These are phyloP conservation scores for Deilephila elpenor DNA, from an alignment of 2,888 invertebrate species.

Conservation along the genomic window DNA sequence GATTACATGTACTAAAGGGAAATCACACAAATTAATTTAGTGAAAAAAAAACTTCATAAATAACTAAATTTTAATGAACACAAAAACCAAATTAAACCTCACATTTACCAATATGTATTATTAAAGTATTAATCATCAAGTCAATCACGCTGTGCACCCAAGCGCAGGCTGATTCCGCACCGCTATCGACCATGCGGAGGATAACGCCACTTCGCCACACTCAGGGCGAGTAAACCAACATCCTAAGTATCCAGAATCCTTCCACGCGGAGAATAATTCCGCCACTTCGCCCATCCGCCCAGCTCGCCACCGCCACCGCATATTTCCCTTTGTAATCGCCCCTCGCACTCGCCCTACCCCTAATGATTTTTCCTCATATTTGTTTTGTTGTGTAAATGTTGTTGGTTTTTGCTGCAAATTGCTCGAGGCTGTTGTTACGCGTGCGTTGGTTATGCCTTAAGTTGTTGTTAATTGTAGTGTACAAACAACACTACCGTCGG, in stretches of 20 bases:
- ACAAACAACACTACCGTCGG: neutral
- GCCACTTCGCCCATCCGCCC: conserved; percentile 51
- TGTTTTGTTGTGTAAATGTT: conserved; percentile 82
- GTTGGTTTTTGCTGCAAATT: conserved; percentile 79
- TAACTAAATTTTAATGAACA: no score
- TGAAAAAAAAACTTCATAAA: no score
- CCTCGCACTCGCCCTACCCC: conserved; percentile 63
- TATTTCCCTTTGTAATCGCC: conserved; percentile 77
- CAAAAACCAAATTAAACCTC: no score
- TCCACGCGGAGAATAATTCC: conserved; percentile 1
- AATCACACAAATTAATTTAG: no score
- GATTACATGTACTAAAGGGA: no score
- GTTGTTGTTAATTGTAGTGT: conserved; percentile 18
- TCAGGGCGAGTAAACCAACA: neutral
- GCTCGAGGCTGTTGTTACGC: conserved; percentile 58
- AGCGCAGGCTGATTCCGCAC: no score
- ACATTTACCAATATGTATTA: no score
- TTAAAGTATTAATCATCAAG: no score
- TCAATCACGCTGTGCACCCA: no score
- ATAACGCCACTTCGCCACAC: neutral
- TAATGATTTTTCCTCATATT: conserved; percentile 81
- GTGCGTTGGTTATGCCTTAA: neutral
- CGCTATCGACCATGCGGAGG: no score
- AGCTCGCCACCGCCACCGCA: conserved; percentile 45
- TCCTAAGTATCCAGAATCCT: neutral